These are phyloP conservation scores for Gisinianus flammeolus DNA, from an alignment of 2,888 invertebrate species.

Conservation along the genomic window DNA sequence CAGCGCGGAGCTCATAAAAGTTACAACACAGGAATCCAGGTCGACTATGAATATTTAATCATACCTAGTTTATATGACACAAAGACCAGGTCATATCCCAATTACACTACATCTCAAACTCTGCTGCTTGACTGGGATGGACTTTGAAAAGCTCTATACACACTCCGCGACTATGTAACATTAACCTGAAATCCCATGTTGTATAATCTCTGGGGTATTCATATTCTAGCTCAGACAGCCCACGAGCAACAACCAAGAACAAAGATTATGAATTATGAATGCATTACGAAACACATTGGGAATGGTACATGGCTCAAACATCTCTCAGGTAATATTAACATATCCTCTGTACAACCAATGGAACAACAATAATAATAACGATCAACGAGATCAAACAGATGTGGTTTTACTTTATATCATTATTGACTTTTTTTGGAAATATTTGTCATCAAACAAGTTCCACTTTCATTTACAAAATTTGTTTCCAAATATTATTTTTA, in stretches of 20 bases:
- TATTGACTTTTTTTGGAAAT: no score
- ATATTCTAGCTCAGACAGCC: background rate
- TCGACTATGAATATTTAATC: slow-evolving; percentile 23
- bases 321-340: background rate
- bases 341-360: background rate
- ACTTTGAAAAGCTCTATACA: background rate
- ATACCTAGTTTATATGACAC: background rate
- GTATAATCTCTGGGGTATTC: background rate
- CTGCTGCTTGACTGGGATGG: background rate
- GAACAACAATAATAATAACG: background rate
- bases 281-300: background rate
- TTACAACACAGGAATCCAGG: background rate
- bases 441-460: no score
- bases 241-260: background rate
- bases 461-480: no score
- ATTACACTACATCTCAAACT: background rate
- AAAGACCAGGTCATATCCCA: slow-evolving; percentile 12
- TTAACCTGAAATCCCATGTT: background rate
- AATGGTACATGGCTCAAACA: background rate
- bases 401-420: no score
- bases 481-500: no score
- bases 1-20: background rate
- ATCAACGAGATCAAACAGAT: background rate
- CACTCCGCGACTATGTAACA: background rate
- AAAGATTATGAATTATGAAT: background rate